Percentiles rank a stretch among this genome's conserved stretches.
These are phyloP conservation scores for Deilephila porcellus DNA, from an alignment of 2,888 invertebrate species.

Conservation along the genomic window DNA sequence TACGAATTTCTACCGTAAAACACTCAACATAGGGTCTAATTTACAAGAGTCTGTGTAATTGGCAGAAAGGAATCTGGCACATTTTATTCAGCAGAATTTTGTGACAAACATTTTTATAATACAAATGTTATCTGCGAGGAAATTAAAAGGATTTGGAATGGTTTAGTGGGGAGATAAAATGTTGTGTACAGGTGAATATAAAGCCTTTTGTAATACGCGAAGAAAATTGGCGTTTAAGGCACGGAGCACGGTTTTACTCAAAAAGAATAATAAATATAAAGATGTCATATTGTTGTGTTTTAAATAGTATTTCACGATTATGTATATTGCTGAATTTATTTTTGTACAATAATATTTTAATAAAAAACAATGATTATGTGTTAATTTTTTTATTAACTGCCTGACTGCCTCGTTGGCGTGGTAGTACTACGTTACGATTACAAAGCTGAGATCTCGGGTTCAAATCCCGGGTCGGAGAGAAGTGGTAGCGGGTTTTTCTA, in stretches of 20 bases:
- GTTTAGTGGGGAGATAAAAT: conserved; percentile 20
- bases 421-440: too few relatives aligned
- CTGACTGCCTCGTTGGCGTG: too few relatives aligned
- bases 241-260: conserved; percentile 1
- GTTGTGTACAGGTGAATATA: not conserved
- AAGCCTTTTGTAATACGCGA: conserved; percentile 2
- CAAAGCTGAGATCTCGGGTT: too few relatives aligned
- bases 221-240: not conserved
- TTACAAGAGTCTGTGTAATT: not conserved
- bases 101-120: conserved; percentile 27
- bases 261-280: not conserved
- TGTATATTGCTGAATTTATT: not conserved
- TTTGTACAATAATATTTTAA: not conserved
- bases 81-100: conserved; percentile 22
- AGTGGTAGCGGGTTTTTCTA: too few relatives aligned
- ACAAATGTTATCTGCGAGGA: conserved; percentile 22
- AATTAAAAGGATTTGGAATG: conserved; percentile 26
- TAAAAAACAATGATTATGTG: too few relatives aligned
- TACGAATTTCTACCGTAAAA: not conserved
- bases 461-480: too few relatives aligned
- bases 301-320: not conserved
- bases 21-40: not conserved
- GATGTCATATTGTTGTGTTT: not conserved
- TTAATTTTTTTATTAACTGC: too few relatives aligned
- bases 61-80: conserved; percentile 2